These are phyloP conservation scores for Athalia circularis DNA, from an alignment of 2,888 invertebrate genomes.

Conservation along the genomic window DNA sequence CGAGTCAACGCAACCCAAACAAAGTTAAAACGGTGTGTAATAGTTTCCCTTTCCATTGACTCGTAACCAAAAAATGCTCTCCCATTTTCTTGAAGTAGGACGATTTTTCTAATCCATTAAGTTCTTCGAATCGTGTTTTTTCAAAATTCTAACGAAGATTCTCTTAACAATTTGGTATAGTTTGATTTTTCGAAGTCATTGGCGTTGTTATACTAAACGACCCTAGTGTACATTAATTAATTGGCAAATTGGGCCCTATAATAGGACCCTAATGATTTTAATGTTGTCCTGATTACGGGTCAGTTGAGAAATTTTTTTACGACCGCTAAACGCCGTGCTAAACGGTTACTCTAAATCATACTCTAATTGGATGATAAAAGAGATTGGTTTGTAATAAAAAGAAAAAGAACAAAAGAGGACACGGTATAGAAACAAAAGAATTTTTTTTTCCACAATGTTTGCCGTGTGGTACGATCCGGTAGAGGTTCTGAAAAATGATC, in stretches of 20 bases:
- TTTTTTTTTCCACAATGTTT: no score
- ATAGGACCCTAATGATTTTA: constrained; percentile 58
- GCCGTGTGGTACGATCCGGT: no score
- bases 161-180: constrained; percentile 3
- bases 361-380: constrained; percentile 56
- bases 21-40: no score
- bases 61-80: no score
- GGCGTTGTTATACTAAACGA: background rate
- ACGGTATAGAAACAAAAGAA: background rate
- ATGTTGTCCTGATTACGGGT: constrained; percentile 61
- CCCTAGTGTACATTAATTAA: constrained; percentile 55
- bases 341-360: constrained; percentile 63
- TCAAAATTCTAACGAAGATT: background rate
- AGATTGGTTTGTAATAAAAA: constrained; percentile 34
- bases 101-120: background rate
- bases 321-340: constrained; percentile 58
- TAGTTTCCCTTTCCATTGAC: no score
- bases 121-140: no score
- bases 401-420: constrained; percentile 54
- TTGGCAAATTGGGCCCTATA: constrained; percentile 58
- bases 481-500: no score
- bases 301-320: constrained; percentile 56
- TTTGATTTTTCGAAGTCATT: background rate
- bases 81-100: no score
- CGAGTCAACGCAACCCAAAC: no score